Evolutionary conservation across 2,888 invertebrate genomes (phyloP).

Genomic region (Poecilus cupreus): DNA sequence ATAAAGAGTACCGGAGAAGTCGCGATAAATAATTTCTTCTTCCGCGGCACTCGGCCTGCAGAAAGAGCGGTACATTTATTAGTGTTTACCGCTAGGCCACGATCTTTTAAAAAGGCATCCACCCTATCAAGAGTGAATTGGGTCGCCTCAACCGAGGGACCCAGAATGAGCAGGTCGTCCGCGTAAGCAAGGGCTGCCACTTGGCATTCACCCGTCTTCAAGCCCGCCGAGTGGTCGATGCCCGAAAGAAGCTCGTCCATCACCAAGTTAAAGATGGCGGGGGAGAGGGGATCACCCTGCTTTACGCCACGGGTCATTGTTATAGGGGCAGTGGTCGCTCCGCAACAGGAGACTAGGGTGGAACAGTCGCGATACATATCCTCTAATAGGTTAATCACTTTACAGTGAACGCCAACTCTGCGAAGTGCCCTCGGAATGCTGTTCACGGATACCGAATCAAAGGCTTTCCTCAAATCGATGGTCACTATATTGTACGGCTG

Average conservation of each 20-base stretch:
- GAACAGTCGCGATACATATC: not conserved
- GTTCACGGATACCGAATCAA: not conserved
- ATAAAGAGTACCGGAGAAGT: not conserved
- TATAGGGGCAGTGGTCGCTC: not conserved
- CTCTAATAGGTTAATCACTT: not conserved
- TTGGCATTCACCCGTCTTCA: not conserved
- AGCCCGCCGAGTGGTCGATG: not conserved
- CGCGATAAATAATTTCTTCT: no score
- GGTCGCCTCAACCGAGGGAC: no score
- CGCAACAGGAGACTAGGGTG: not conserved
- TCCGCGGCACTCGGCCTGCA: no score
- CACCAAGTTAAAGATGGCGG: not conserved
- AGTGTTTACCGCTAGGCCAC: not conserved
- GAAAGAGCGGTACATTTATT: no score
- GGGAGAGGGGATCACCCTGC: slow-evolving; percentile 31
- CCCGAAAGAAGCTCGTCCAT: not conserved
- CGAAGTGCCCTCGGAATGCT: not conserved
- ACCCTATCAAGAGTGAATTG: no score
- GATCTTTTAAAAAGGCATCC: no score
- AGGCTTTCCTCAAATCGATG: not conserved
- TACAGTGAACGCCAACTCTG: not conserved
- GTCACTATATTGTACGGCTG: not conserved
- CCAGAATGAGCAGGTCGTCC: slow-evolving; percentile 14
- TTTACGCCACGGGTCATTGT: slow-evolving; percentile 18
- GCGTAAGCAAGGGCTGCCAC: not conserved